Percentiles rank a stretch among this genome's conserved stretches.
phyloP scores from a whole-genome alignment of 1,140 invertebrate genomes.

The Polypedilum vanderplanki region DNA sequence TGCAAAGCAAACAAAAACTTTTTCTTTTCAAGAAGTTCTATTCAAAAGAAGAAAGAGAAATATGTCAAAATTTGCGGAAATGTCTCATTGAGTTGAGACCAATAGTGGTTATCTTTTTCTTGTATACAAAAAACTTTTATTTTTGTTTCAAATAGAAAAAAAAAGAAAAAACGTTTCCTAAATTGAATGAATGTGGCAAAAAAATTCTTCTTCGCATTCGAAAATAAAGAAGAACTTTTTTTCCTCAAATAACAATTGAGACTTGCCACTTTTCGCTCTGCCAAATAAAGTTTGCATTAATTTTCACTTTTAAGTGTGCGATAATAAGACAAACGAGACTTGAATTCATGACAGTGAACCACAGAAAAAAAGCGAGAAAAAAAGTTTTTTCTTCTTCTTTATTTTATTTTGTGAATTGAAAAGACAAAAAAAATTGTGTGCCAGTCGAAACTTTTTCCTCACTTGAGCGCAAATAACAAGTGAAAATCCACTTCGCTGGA shows the following conservation, averaged over 20 bases:
- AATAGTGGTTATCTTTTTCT: neutral
- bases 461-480: neutral
- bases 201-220: neutral
- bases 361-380: neutral
- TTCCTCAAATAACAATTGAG: neutral
- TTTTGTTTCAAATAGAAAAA: neutral
- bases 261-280: neutral
- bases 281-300: neutral
- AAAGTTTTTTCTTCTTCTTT: neutral
- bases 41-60: too few species aligned
- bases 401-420: neutral
- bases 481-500: neutral
- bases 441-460: neutral
- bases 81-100: neutral
- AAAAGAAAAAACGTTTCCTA: neutral
- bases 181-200: too few species aligned
- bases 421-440: conserved; percentile 1
- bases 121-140: neutral
- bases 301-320: neutral
- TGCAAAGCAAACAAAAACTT: too few species aligned
- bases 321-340: conserved; percentile 7
- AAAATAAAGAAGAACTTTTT: neutral
- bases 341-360: neutral
- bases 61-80: neutral
- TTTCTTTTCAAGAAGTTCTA: too few species aligned